Conservation (phyloP, 92 coral and sea anemone species). For the Virgularia gustaviana region DNA sequence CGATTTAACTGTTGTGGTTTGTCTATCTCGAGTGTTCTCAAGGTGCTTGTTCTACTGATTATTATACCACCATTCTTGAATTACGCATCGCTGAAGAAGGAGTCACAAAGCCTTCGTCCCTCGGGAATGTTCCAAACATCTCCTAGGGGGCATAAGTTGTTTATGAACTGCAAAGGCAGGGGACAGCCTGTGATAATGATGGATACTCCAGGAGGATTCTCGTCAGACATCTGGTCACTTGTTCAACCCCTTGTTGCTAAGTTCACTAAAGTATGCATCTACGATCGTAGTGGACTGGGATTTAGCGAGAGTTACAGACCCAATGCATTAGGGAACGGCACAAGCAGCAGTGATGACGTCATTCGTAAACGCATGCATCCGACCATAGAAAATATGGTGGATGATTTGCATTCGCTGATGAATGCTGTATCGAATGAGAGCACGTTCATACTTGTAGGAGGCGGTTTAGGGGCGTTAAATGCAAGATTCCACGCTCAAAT, state of each 20-base stretch:
- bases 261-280: conserved; percentile 71
- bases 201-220: conserved; percentile 83
- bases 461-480: conserved; percentile 85
- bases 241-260: conserved; percentile 65
- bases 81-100: conserved; percentile 81
- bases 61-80: conserved; percentile 86
- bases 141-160: conserved; percentile 78
- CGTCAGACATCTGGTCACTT: conserved; percentile 81
- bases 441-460: conserved; percentile 79
- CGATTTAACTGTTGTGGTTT: background rate
- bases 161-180: conserved; percentile 77
- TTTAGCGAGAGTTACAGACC: conserved; percentile 76
- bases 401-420: conserved; percentile 71
- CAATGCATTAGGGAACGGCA: conserved; percentile 29
- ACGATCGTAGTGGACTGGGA: conserved; percentile 90
- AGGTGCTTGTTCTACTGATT: conserved; percentile 48
- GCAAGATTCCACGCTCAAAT: conserved; percentile 76
- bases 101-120: conserved; percentile 61
- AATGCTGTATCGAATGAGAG: conserved; percentile 62
- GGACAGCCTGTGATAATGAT: conserved; percentile 78
- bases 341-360: conserved; percentile 9
- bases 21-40: background rate
- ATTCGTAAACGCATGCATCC: conserved; percentile 59
- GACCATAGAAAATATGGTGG: conserved; percentile 89
- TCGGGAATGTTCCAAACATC: conserved; percentile 80